Conservation (phyloP, 1,140 invertebrate genomes). For the Trachymyrmex septentrionalis region DNA sequence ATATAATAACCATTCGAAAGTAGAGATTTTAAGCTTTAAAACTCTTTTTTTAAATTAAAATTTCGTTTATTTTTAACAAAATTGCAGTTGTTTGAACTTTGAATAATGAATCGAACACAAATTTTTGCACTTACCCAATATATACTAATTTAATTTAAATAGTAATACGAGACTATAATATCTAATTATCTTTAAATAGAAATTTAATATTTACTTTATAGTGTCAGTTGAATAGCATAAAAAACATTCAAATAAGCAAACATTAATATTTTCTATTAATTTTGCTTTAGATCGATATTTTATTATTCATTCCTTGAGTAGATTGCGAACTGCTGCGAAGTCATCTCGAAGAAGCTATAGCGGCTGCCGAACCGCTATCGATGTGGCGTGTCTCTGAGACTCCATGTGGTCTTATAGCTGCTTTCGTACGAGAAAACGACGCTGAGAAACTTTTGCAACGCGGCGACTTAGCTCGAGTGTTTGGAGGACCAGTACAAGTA, state of each 20-base stretch:
- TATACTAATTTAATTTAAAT: neutral
- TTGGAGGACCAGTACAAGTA: slow-evolving; percentile 85
- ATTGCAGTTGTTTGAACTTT: too few species aligned
- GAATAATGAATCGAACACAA: too few species aligned
- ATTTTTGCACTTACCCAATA: too few species aligned
- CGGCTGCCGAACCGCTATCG: slow-evolving; percentile 75
- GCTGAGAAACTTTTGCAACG: slow-evolving; percentile 83
- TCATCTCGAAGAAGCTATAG: slow-evolving; percentile 82
- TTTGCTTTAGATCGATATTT: neutral
- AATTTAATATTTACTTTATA: neutral
- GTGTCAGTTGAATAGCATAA: neutral
- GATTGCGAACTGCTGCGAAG: slow-evolving; percentile 74
- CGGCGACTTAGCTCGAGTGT: slow-evolving; percentile 80
- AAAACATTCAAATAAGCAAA: neutral
- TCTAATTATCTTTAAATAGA: neutral
- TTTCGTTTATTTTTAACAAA: too few species aligned
- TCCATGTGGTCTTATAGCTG: slow-evolving; percentile 83
- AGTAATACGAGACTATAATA: neutral
- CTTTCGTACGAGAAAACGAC: slow-evolving; percentile 82
- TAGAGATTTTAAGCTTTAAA: too few species aligned
- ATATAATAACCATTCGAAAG: too few species aligned
- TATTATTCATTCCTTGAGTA: slow-evolving; percentile 18
- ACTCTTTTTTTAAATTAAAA: too few species aligned
- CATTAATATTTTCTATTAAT: neutral
- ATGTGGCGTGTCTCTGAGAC: slow-evolving; percentile 84